Base-by-base conservation (phyloP, 2,113 vertebrate genomes). In the Perca fluviatilis region DNA sequence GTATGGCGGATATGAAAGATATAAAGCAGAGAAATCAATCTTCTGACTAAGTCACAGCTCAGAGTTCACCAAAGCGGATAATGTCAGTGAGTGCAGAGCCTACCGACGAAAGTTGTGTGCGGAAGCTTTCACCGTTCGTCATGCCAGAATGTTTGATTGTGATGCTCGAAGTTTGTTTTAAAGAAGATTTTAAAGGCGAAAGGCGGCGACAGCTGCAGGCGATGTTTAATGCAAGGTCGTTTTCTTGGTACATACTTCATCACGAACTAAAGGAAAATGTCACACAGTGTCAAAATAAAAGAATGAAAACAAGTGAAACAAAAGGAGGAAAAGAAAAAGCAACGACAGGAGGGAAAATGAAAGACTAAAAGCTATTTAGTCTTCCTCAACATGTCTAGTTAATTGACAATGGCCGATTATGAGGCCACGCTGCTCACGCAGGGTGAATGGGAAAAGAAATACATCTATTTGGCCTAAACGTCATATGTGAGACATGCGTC, bases 21-120 rank as follows among this genome's bases (percentile, higher is more conserved):
- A 83, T 64, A 81, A 91, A 84, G 83, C 70, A 43, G 74, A 84
- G 50, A 74, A 92, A 91, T 93, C 86, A 86, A 93, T 91, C 87
- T 83, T 86, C 70, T 77, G 88, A 82, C 86, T 83, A 66, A 84
- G 77, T 77, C 40, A 56, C 67, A 63, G 87, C 81, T 90, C 79
- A 67, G 87, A 81, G 86, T 82, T 89, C 75, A 84, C 80, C 49
- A 81, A 87, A 90, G 88, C 70, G 56, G 71, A 86, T 88, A 86
- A 88, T 79, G 84, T 86, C 88, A 85, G 54, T 3, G 60, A 89
- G 82, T 79, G 73, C 86, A 75, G 58, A 77, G 84, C 88, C 74
- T 40, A 83, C 73, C n/a, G n/a, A n/a, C n/a, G n/a, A n/a, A n/a
- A n/a, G n/a, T n/a, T n/a, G n/a, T n/a, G n/a, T n/a, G n/a, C n/a